A percentile compares a stretch with the other conserved stretches of the same genome.
Conservation (phyloP, 2,113 vertebrate genomes). For the Laterallus jamaicensis region DNA sequence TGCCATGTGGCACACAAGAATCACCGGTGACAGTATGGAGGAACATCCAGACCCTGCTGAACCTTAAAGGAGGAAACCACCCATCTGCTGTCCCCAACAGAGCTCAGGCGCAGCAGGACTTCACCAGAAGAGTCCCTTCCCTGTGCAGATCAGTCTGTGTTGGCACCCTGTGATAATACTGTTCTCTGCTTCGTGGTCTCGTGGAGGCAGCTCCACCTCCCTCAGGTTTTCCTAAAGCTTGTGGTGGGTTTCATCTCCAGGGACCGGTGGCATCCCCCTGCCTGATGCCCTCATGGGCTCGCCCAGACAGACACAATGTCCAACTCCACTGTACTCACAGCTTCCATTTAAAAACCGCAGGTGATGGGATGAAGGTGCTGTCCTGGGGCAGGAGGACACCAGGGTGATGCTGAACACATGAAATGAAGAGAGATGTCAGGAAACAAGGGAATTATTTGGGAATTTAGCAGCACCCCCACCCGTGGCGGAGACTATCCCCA, state of each 20-base stretch:
- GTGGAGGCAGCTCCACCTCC: background rate
- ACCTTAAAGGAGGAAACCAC: background rate
- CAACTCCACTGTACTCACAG: fast-evolving
- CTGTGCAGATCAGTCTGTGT: background rate
- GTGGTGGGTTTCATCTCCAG: background rate
- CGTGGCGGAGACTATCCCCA: fast-evolving
- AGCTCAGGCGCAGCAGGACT: background rate
- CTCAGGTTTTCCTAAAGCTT: background rate
- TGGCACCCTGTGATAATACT: background rate
- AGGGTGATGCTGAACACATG: background rate
- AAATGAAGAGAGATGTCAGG: background rate
- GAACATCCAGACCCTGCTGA: background rate
- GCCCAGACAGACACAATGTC: fast-evolving
- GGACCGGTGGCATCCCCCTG: background rate
- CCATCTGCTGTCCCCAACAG: background rate
- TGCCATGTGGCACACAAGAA: background rate
- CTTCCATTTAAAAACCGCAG: background rate
- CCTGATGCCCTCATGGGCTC: background rate
- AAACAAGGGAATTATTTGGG: background rate
- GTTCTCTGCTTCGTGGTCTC: background rate
- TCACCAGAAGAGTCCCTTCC: background rate
- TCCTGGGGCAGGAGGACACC: background rate
- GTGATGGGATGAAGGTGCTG: background rate
- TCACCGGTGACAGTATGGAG: background rate
- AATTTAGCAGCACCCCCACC: background rate